Percentiles rank a stretch among this genome's conserved stretches.
Conservation (phyloP, 2,888 invertebrate genomes). For the Automeris io region DNA sequence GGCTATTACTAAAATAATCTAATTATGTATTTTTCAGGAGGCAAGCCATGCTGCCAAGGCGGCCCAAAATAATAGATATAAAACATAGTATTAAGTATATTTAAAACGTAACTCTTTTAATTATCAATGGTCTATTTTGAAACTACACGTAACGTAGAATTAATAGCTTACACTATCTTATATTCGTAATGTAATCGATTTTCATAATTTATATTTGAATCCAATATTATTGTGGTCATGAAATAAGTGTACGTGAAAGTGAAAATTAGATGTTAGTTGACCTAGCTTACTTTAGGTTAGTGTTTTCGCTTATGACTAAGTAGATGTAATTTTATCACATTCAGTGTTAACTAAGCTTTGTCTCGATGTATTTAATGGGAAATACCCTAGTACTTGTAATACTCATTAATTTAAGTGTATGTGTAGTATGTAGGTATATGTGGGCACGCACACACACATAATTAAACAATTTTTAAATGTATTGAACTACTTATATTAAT, state of each 20-base stretch:
- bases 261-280: constrained; percentile 9
- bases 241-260: constrained; percentile 10
- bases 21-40: constrained; percentile 42
- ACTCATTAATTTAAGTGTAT: constrained; percentile 56
- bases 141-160: constrained; percentile 13
- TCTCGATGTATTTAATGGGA: constrained; percentile 25
- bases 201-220: constrained; percentile 27
- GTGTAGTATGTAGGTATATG: too few relatives aligned
- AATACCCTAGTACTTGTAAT: constrained; percentile 60
- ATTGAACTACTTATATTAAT: constrained; percentile 12
- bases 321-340: constrained; percentile 40
- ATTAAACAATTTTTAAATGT: constrained; percentile 22
- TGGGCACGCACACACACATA: constrained; percentile 52
- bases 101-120: constrained; percentile 15
- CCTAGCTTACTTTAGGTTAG: constrained; percentile 18
- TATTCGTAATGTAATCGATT: constrained; percentile 25
- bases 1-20: too few relatives aligned
- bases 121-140: constrained; percentile 12
- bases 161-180: constrained; percentile 12
- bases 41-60: constrained; percentile 63
- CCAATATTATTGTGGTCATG: constrained; percentile 17
- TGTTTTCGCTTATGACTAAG: constrained; percentile 20
- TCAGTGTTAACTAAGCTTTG: constrained; percentile 48
- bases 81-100: constrained; percentile 9
- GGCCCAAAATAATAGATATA: constrained; percentile 43